phyloP scores from a whole-genome alignment of 2,113 vertebrate species.

The Rafetus swinhoei region DNA sequence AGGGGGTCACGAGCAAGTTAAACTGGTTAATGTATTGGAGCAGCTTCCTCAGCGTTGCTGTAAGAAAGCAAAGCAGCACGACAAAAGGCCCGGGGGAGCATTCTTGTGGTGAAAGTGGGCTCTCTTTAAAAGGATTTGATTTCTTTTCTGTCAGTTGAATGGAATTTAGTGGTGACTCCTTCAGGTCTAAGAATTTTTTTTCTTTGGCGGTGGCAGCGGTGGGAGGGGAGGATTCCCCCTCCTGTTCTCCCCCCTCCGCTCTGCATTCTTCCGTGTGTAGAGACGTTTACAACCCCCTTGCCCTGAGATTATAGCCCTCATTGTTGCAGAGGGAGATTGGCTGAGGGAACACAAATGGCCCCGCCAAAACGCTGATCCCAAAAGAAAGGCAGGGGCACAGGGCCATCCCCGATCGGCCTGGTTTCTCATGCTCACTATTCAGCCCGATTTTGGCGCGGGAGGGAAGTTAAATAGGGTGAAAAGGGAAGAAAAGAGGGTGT shows the following conservation, averaged over 20 bases:
- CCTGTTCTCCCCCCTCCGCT: background rate
- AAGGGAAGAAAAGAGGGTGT: background rate
- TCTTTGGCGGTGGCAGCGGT: conserved; percentile 43
- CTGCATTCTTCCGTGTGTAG: conserved; percentile 46
- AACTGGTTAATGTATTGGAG: conserved; percentile 79
- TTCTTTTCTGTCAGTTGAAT: conserved; percentile 82
- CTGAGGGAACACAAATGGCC: conserved; percentile 4
- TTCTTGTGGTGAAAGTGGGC: conserved; percentile 75
- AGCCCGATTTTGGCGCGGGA: conserved; percentile 5
- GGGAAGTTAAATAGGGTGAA: background rate
- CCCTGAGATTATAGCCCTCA: conserved; percentile 20
- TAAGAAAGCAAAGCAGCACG: conserved; percentile 69
- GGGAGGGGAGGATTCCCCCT: conserved; percentile 32
- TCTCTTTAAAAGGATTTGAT: conserved; percentile 78
- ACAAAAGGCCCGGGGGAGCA: conserved; percentile 68
- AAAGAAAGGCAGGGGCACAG: conserved; percentile 50
- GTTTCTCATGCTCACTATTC: conserved; percentile 66
- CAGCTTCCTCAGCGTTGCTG: conserved; percentile 61
- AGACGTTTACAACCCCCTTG: conserved; percentile 30
- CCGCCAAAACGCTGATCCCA: conserved; percentile 6
- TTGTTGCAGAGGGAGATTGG: conserved; percentile 7
- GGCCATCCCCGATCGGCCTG: conserved; percentile 25
- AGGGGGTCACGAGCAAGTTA: conserved; percentile 75
- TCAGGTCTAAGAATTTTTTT: conserved; percentile 72
- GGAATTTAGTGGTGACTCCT: conserved; percentile 82